These are phyloP conservation scores for Ptychobarbus kaznakovi DNA, from an alignment of 2,797 vertebrate species.

Conservation along the genomic window DNA sequence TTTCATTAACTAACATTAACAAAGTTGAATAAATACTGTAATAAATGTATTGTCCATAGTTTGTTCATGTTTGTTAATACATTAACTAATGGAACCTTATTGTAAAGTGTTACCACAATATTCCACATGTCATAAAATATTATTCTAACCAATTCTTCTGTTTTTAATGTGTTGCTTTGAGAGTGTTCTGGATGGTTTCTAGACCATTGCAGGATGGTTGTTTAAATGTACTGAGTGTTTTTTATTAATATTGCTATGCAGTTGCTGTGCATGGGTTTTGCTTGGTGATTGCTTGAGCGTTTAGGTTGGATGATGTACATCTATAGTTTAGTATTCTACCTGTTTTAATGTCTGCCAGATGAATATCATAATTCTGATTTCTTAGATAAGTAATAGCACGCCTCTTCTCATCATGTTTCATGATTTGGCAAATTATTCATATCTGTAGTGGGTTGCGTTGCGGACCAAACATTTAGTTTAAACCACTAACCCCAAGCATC, in stretches of 20 bases:
- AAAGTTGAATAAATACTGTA: too few relatives aligned
- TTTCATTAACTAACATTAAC: too few relatives aligned
- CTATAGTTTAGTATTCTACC: neutral
- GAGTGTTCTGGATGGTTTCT: neutral
- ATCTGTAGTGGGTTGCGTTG: neutral
- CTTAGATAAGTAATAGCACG: neutral
- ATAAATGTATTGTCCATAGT: too few relatives aligned
- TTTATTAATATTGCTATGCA: neutral
- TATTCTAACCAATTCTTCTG: too few relatives aligned
- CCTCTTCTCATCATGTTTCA: neutral
- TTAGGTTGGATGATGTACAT: neutral
- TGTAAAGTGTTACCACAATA: too few relatives aligned
- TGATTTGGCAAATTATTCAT: neutral
- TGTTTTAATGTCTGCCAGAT: neutral
- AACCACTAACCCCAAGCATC: neutral
- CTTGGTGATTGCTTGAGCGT: neutral
- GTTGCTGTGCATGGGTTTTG: neutral
- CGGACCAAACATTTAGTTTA: neutral
- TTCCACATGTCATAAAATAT: too few relatives aligned
- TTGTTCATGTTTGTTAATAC: too few relatives aligned
- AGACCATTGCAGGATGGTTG: neutral
- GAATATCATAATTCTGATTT: neutral
- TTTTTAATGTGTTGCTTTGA: neutral
- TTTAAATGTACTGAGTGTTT: too few relatives aligned
- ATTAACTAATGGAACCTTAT: too few relatives aligned